Evolutionary conservation across 2,888 invertebrate genomes (phyloP).

Genomic region (Polylopha cassiicola): DNA sequence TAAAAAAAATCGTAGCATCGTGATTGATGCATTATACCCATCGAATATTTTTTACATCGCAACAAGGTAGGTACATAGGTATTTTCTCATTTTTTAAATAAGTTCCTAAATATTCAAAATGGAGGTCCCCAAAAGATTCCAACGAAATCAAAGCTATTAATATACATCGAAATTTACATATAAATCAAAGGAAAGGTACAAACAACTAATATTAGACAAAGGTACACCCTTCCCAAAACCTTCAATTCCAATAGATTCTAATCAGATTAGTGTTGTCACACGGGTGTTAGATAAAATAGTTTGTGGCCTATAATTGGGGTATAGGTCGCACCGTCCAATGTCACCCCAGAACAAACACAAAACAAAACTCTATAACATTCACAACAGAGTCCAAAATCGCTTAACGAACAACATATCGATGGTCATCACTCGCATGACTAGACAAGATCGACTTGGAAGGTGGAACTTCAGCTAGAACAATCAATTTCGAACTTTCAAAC

Average conservation of each 20-base stretch:
- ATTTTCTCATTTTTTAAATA: too few species aligned
- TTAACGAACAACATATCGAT: constrained; percentile 34
- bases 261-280: constrained; percentile 74
- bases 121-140: background rate
- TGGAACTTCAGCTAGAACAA: constrained; percentile 33
- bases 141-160: constrained; percentile 8
- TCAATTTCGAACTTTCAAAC: constrained; percentile 25
- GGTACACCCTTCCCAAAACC: constrained; percentile 34
- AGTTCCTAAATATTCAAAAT: too few species aligned
- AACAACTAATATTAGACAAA: constrained; percentile 21
- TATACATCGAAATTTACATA: too few species aligned
- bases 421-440: constrained; percentile 77
- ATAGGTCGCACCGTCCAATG: constrained; percentile 44
- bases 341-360: constrained; percentile 23
- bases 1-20: too few species aligned
- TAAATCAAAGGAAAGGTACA: constrained; percentile 11
- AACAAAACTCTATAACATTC: constrained; percentile 35
- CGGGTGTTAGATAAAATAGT: constrained; percentile 75
- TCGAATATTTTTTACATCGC: too few species aligned
- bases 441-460: constrained; percentile 71
- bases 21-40: too few species aligned
- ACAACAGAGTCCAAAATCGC: constrained; percentile 37
- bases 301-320: constrained; percentile 75
- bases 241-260: constrained; percentile 74
- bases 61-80: too few species aligned